Evolutionary conservation across 2,113 vertebrate species (phyloP), one percentile per base, ranked within the genome.

Genomic region (Zootoca vivipara): DNA sequence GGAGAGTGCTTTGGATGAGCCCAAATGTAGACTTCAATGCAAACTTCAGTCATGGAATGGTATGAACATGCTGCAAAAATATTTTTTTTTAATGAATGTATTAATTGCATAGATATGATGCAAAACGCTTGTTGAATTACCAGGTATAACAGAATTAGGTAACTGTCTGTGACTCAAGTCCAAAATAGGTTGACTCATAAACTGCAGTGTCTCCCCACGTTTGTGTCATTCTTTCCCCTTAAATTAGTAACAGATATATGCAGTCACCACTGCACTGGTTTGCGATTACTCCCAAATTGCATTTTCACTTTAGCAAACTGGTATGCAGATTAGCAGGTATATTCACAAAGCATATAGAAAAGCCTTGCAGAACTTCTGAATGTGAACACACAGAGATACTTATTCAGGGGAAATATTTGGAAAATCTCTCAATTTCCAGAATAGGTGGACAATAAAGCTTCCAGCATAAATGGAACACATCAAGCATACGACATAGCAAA

Each of bases 101-200:
- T 82, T 92, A 80, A 91, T 81, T 72, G 20, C 15, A 78, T 6
- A 78, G 85, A 78, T 69, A 83, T 87, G 38, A 90, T 81, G 72
- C 52, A 82, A 88, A 87, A 80, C 62, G 72, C 83, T 65, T 67
- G 8, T 0, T 46, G 87, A 92, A 82, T 73, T 82, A 83, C 83
- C 80, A 86, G 78, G 65, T 77, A 85, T 85, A 80, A 90, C 0
- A 90, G 42, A 85, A 86, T 86, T 65, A n/a, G 35, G 74, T 73
- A 90, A 93, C 81, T 90, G 67, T 90, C 86, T 72, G 86, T 89
- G 81, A 90, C 80, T 89, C 40, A 82, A 82, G 81, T 78, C 72
- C 80, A 90, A 91, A 83, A 67, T 70, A 38, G 75, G 64, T 85
- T 92, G 87, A 93, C 75, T 89, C 91, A 85, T 74, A 65, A 38